Evolutionary conservation across 1,140 invertebrate species (phyloP).

Genomic region (Tetragnatha versicolor): DNA sequence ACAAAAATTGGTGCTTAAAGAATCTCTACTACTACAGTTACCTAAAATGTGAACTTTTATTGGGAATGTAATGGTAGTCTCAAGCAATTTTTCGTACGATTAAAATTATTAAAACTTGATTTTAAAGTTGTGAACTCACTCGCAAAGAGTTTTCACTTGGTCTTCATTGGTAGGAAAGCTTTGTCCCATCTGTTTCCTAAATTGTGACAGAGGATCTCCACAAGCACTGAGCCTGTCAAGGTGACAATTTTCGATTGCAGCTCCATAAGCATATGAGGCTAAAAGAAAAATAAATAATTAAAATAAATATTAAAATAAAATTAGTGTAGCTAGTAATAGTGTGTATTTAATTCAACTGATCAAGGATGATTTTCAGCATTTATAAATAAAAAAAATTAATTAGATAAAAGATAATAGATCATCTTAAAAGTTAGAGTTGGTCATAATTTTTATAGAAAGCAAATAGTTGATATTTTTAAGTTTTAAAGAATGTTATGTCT

Average conservation of each 20-base stretch:
- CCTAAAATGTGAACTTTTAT: too few species aligned
- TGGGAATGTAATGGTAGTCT: too few species aligned
- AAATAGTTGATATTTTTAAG: not conserved
- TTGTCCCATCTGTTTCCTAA: conserved; percentile 40
- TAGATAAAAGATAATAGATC: not conserved
- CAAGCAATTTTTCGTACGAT: not conserved
- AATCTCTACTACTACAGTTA: too few species aligned
- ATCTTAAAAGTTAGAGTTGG: not conserved
- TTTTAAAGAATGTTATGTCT: too few species aligned
- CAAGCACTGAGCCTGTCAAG: conserved; percentile 6
- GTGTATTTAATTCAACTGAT: not conserved
- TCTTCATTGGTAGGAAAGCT: conserved; percentile 40
- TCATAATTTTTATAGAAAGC: not conserved
- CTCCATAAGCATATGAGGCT: not conserved
- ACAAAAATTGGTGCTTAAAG: too few species aligned
- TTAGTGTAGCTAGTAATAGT: not conserved
- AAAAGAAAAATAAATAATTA: not conserved
- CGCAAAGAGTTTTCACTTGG: conserved; percentile 40
- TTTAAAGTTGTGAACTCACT: conserved; percentile 2
- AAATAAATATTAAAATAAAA: not conserved
- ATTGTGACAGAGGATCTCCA: conserved; percentile 15
- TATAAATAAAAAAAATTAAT: not conserved
- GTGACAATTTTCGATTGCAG: conserved; percentile 40
- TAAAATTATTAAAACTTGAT: not conserved
- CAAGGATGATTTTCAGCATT: not conserved